Conservation (phyloP, 2,113 vertebrate species). For the Petrocephalus zakoni region DNA sequence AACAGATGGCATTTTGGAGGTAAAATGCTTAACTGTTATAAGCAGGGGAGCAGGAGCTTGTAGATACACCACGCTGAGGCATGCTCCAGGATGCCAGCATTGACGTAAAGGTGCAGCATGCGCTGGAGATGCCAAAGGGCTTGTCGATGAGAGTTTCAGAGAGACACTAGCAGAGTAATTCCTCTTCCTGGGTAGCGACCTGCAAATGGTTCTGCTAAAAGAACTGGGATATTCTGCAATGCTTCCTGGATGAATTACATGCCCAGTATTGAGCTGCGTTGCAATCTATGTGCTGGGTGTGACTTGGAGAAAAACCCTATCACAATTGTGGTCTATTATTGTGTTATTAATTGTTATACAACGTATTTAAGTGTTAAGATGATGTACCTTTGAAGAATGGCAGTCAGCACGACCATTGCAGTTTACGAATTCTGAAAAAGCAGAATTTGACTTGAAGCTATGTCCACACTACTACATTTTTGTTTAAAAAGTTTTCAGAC, state of each 20-base stretch:
- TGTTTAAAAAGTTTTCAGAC: neutral
- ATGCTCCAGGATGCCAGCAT: neutral
- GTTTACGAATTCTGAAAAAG: neutral
- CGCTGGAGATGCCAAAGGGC: neutral
- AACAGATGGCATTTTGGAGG: no score
- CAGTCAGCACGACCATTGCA: neutral
- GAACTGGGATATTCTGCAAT: neutral
- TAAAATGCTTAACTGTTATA: neutral
- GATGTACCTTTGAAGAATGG: neutral
- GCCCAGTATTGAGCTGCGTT: neutral
- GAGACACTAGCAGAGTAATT: neutral
- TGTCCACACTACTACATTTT: neutral
- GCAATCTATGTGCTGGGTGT: neutral
- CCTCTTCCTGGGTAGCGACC: neutral
- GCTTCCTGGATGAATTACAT: neutral
- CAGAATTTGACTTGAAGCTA: neutral
- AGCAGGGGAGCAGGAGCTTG: neutral
- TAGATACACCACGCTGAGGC: neutral
- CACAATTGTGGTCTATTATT: neutral
- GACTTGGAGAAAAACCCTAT: neutral
- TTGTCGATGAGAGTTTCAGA: neutral
- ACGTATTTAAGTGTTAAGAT: neutral
- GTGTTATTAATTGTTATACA: neutral
- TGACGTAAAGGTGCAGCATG: neutral
- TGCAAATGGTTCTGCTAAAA: neutral